Base-by-base conservation (phyloP, 2,797 vertebrate genomes). In the Lates japonicus region DNA sequence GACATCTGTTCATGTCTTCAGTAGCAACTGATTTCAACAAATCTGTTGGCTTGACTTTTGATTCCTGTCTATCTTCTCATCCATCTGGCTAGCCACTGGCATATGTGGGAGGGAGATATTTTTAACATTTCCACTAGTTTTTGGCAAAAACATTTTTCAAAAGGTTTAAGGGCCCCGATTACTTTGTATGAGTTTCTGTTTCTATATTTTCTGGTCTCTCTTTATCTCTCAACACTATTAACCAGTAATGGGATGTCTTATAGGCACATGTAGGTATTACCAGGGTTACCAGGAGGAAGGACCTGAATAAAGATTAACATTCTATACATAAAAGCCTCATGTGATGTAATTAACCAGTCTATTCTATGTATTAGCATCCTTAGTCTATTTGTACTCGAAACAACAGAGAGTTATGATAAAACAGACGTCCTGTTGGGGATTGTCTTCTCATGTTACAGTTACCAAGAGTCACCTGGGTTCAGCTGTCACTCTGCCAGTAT, bases 231-330 rank as follows among this genome's bases (percentile, higher is more conserved):
- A 39, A 54, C 54, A 63, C 54, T 58, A 55, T 66, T 76, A 70
- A 83, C 79, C 74, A 82, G 68, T 69, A 76, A 78, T 12, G 58
- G 63, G 74, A 87, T 9, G 71, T 64, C 67, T 86, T 81, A 87
- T 90, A 95, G 93, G 93, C 94, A 95, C 93, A 87, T 92, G 65
- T 72, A 81, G 91, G 87, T 84, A 80, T 80, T 81, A 87, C 74
- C 61, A 78, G 80, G 85, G 85, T 82, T 77, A 84, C 76, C 65
- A 79, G 86, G 76, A 83, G 65, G 58, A 82, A 78, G 70, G 84
- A 93, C 91, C 90, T 93, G 88, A 91, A 87, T 83, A 83, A 74
- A 88, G 76, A 70, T 80, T 49, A 77, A 80, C 65, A 78, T 80
- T 83, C 71, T 88, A 49, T 78, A 78, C 71, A 83, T 78, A 80